A percentile compares a stretch with the other conserved stretches of the same genome.
phyloP scores from a whole-genome alignment of 2,888 invertebrate species.

The Leptopilina myrica region DNA sequence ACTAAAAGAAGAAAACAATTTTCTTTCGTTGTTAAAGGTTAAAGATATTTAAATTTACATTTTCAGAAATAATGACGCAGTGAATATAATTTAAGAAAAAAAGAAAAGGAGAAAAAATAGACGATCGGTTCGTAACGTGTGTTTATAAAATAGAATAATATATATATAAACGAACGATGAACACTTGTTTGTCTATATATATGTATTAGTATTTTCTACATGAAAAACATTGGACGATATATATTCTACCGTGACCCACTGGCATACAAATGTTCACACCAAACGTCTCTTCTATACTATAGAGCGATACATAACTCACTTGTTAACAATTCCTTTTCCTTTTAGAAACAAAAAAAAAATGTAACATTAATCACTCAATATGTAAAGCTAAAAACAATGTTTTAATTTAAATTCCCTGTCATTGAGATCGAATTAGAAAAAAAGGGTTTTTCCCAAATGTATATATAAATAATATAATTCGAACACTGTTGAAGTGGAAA shows the following conservation, averaged over 20 bases:
- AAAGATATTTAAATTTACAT: too few relatives aligned
- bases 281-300: conserved; percentile 19
- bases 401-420: neutral
- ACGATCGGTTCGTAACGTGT: neutral
- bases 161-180: neutral
- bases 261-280: conserved; percentile 62
- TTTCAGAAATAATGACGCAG: too few relatives aligned
- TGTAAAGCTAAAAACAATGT: neutral
- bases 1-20: too few relatives aligned
- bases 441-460: neutral
- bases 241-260: conserved; percentile 68
- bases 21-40: too few relatives aligned
- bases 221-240: conserved; percentile 63
- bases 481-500: too few relatives aligned
- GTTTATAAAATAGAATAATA: neutral
- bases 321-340: conserved; percentile 10
- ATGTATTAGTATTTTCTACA: conserved; percentile 37
- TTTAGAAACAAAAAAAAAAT: neutral
- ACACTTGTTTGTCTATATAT: conserved; percentile 25
- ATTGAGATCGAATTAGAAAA: neutral
- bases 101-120: neutral
- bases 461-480: too few relatives aligned
- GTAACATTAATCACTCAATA: neutral
- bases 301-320: conserved; percentile 16
- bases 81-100: neutral